phyloP scores from a whole-genome alignment of 2,888 invertebrate species.

The Bellardia pandia region DNA sequence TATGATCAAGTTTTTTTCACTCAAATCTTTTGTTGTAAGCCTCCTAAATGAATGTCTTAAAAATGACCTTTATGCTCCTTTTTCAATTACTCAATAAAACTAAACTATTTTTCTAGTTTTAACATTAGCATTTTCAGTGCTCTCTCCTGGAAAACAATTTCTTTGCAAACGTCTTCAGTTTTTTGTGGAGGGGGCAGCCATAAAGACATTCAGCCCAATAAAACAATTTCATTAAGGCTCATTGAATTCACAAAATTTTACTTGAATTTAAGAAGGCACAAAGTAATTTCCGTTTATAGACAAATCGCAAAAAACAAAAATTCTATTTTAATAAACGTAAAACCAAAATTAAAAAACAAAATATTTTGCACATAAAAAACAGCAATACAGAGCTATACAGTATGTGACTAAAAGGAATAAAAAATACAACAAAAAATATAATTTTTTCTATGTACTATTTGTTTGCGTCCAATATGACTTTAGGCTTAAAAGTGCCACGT shows the following conservation, averaged over 20 bases:
- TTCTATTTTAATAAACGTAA: constrained; percentile 27
- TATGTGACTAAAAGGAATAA: not conserved
- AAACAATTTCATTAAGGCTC: constrained; percentile 79
- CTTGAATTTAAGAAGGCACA: constrained; percentile 30
- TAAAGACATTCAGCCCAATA: constrained; percentile 82
- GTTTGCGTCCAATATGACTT: constrained; percentile 58
- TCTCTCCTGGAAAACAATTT: not conserved
- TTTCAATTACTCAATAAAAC: not conserved
- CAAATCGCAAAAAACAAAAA: constrained; percentile 9
- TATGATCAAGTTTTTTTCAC: too few relatives aligned
- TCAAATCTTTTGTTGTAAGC: too few relatives aligned
- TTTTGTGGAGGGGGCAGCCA: constrained; percentile 50
- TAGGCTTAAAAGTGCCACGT: constrained; percentile 61
- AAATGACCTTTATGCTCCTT: not conserved
- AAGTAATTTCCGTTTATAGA: constrained; percentile 41
- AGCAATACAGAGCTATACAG: too few relatives aligned
- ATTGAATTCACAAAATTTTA: constrained; percentile 70
- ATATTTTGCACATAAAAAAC: not conserved
- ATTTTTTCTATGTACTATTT: not conserved
- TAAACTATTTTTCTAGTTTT: not conserved
- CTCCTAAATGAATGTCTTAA: not conserved
- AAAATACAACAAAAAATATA: not conserved
- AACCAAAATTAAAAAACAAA: constrained; percentile 14
- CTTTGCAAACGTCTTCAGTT: not conserved
- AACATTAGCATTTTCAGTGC: not conserved